Evolutionary conservation across 1,140 invertebrate genomes (phyloP), one percentile per base, ranked within the genome.

Genomic region (Drosophila watanabei): DNA sequence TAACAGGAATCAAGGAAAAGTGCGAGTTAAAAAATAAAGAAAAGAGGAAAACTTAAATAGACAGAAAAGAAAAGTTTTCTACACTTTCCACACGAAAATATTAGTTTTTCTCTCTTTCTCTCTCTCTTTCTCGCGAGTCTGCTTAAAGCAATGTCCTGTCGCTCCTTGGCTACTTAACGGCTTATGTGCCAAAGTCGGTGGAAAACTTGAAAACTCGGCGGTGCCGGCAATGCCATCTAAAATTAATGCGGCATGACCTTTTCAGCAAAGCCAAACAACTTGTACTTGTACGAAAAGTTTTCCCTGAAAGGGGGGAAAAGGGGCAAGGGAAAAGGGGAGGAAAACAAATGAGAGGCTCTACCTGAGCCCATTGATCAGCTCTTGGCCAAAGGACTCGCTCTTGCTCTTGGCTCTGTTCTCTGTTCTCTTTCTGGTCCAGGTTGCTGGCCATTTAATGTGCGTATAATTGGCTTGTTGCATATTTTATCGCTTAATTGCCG

Each of bases 391-490:
- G 48, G 46, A 33, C 35, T 9, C 9, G 30, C 14, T 28, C 48
- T 30, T 51, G 48, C 24, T 5, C 49, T 14, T 28, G 24, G 14
- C 10, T 9, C 5, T 14, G 45, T 11, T 48, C 13, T 4, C 13
- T n/a, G 10, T 18, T 33, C n/a, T 33, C 14, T 16, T 6, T 28
- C 28, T 20, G 52, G 52, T 56, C 54, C 54, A 57, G 35, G 68
- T 32, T 61, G 49, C 30, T 78, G 75, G 57, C 49, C 75, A 88
- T 88, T 88, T 83, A 87, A 77, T 87, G 84, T 88, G 71, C 80
- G 80, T 69, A 88, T 87, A 87, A 87, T 87, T 87, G 84, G 59
- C 76, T 80, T 87, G 71, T 80, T 88, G 83, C 84, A 88, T 87
- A 88, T 88, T 87, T 87, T 77, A 87, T 80, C 76, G 71, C 84